Evolutionary conservation across 2,113 vertebrate genomes (phyloP).

Genomic region (Otis tarda): DNA sequence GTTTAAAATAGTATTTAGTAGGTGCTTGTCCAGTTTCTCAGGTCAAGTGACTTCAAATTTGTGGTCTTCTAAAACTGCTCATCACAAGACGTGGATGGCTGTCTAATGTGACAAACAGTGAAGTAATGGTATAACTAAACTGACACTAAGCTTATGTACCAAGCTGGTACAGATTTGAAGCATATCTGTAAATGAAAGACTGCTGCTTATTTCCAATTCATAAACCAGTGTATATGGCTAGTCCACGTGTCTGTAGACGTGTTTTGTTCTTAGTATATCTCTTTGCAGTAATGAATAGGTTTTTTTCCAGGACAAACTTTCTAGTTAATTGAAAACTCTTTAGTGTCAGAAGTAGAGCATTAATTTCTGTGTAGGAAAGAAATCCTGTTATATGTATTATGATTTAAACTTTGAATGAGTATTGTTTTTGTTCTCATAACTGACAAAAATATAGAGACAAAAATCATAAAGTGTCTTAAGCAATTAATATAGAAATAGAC

Average conservation of each 20-base stretch:
- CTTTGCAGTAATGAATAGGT: not conserved
- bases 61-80: not conserved
- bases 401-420: not conserved
- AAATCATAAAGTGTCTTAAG: not conserved
- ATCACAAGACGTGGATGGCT: accelerated
- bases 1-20: not conserved
- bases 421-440: not conserved
- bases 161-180: not conserved
- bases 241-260: not conserved
- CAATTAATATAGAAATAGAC: not conserved
- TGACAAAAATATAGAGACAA: not conserved
- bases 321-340: not conserved
- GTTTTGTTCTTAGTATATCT: not conserved
- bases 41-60: not conserved
- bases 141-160: not conserved
- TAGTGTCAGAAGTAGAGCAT: not conserved
- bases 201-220: not conserved
- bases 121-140: not conserved
- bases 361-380: not conserved
- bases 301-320: not conserved
- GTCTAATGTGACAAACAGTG: not conserved
- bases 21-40: not conserved
- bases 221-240: not conserved
- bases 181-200: not conserved
- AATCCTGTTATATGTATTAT: not conserved